Base-by-base conservation (phyloP, 1,140 invertebrate species). In the Sycobia sp. region DNA sequence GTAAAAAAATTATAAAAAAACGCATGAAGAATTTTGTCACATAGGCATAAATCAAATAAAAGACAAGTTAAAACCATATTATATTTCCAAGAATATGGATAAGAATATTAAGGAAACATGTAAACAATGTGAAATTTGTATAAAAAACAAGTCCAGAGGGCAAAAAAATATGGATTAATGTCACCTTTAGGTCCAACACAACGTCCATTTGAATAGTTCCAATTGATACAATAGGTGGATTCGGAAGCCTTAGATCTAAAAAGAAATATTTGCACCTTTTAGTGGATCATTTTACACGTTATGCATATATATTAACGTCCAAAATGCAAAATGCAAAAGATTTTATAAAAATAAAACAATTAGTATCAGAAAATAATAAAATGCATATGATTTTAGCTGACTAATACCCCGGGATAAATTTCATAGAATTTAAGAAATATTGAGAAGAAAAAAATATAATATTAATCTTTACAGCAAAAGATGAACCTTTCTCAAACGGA, bases 151-250 rank as follows among this genome's bases (percentile, higher is more conserved):
- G 57, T 55, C 66, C 41, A 59, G 63, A 49, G n/a, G 47, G 10
- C 10, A 63, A 25, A 22, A 7, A 65, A 65, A 49, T 57, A 25
- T 50, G 68, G 68, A 16, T 56, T 68, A 27, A 59, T 72, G 62
- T 68, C 66, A 27, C 65, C 67, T 8, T 22, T 71, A 4, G 65
- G 67, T 10, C 71, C 68, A 55, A 69, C 66, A 63, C 46, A 54
- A n/a, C 38, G 4, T 69, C 68, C 3, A 67, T 67, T 41, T 78
- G 76, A 81, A 84, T 77, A 56, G 49, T 74, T 4, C 74, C 73
- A 11, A 67, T 77, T 10, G 74, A 76, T 23, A 77, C 70, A 9
- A 74, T 78, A 41, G 76, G 70, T 41, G 75, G 71, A 5, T 73
- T 76, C 65, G 70, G 71, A 16, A 69, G 71, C 4, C 68, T 1